A percentile compares a stretch with the other conserved stretches of the same genome.
phyloP scores from a whole-genome alignment of 2,113 vertebrate species.

The Notarius lentiginosus region DNA sequence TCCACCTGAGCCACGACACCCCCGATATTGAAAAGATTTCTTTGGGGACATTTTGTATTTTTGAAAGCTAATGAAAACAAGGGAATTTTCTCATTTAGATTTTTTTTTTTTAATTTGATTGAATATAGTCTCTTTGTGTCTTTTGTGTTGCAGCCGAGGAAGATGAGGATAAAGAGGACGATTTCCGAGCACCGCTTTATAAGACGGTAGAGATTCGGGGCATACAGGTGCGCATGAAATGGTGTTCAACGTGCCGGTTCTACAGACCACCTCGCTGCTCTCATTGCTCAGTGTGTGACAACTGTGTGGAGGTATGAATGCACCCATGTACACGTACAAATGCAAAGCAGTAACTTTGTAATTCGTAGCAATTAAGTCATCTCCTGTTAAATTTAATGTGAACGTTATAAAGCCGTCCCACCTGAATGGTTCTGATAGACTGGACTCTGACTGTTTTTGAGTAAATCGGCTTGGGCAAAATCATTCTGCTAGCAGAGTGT shows the following conservation, averaged over 20 bases:
- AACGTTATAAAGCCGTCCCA: background rate
- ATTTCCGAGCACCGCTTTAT: constrained; percentile 94
- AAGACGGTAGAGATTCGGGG: constrained; percentile 97
- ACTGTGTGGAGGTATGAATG: constrained; percentile 90
- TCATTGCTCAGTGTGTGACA: constrained; percentile 97
- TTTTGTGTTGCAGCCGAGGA: constrained; percentile 80
- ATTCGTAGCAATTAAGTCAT: background rate
- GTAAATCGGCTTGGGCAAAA: background rate
- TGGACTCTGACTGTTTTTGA: background rate
- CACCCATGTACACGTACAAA: background rate
- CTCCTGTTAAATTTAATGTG: background rate
- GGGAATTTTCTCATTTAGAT: background rate
- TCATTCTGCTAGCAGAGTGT: background rate
- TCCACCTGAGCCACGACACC: no score
- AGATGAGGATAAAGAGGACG: constrained; percentile 97
- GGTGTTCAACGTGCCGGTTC: constrained; percentile 97
- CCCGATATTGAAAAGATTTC: background rate
- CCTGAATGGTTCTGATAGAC: background rate
- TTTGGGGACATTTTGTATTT: background rate
- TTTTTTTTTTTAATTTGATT: background rate
- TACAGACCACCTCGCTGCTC: constrained; percentile 95
- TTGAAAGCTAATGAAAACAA: background rate
- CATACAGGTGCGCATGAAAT: constrained; percentile 98
- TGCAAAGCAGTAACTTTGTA: background rate
- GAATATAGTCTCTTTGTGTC: background rate